phyloP scores from a whole-genome alignment of 1,140 invertebrate genomes.

The Ericerus pela region DNA sequence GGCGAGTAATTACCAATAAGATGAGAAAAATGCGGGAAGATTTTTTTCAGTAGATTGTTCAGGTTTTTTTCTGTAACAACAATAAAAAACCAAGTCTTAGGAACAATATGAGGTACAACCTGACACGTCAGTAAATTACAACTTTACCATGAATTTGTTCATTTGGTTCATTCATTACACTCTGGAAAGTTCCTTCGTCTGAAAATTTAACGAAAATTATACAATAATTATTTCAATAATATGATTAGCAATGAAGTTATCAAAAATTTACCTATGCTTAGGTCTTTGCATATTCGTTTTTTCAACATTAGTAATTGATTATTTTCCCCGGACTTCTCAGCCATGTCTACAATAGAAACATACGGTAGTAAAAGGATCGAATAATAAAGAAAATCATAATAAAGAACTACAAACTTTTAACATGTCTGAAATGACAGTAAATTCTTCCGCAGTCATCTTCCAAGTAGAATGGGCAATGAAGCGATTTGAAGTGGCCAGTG shows the following conservation, averaged over 20 bases:
- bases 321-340: neutral
- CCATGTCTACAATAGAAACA: neutral
- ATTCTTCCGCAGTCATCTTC: slow-evolving; percentile 13
- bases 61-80: neutral
- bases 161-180: neutral
- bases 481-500: slow-evolving; percentile 14
- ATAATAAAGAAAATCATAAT: slow-evolving; percentile 6
- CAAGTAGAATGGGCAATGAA: slow-evolving; percentile 11
- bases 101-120: no score
- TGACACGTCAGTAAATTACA: no score
- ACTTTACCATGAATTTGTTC: neutral
- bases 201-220: neutral
- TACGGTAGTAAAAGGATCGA: neutral
- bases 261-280: neutral
- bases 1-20: neutral
- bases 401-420: no score
- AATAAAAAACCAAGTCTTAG: no score
- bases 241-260: neutral
- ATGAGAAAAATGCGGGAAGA: neutral
- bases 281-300: neutral
- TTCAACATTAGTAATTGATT: neutral
- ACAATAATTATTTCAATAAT: neutral
- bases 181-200: neutral
- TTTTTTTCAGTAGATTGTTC: neutral
- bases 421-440: slow-evolving; percentile 16